phyloP scores from a whole-genome alignment of 1,140 invertebrate species.

The Sinella curviseta region DNA sequence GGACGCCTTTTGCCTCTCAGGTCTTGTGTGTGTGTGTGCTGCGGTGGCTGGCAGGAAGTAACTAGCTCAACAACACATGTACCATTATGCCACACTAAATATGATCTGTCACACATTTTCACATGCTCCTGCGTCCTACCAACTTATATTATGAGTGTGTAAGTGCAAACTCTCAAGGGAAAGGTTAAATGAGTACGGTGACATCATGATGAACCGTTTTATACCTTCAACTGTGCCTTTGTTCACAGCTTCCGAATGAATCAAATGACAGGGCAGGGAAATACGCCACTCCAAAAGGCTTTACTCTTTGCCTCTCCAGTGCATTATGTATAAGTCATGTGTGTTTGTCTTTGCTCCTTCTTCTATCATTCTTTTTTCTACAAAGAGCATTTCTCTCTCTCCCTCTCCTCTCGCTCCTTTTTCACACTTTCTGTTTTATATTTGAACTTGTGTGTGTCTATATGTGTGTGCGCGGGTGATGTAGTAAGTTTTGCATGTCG shows the following conservation, averaged over 20 bases:
- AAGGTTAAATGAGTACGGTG: conserved; percentile 19
- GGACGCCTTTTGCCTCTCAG: too few species aligned
- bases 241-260: conserved; percentile 4
- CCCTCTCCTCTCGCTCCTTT: too few species aligned
- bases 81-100: not conserved
- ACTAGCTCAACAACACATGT: not conserved
- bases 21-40: too few species aligned
- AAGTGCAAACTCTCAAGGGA: not conserved
- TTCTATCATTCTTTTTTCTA: too few species aligned
- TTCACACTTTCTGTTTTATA: too few species aligned
- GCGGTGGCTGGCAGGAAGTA: not conserved
- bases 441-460: too few species aligned
- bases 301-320: not conserved
- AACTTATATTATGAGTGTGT: not conserved
- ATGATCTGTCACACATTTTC: too few species aligned
- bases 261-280: conserved; percentile 5
- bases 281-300: not conserved
- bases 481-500: not conserved
- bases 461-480: not conserved
- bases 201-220: conserved; percentile 20
- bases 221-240: not conserved
- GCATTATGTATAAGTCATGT: too few species aligned
- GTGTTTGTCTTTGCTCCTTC: too few species aligned
- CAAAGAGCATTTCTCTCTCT: too few species aligned
- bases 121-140: not conserved